These are phyloP conservation scores for Trochalopteron elliotii DNA, from an alignment of 2,113 vertebrate species.

Conservation along the genomic window DNA sequence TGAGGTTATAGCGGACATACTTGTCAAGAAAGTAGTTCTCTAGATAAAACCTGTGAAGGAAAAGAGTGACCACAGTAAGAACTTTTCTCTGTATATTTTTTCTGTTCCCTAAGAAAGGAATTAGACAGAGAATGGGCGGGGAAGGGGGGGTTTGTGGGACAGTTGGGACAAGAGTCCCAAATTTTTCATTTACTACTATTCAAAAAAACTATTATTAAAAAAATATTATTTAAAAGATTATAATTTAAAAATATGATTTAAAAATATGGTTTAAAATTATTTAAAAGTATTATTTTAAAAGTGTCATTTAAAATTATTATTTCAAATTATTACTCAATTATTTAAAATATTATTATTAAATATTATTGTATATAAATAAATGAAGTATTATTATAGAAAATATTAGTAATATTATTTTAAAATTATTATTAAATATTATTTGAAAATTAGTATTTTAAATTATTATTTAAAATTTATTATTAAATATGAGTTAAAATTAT, in stretches of 20 bases:
- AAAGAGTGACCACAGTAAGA: neutral
- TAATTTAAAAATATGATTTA: too few species aligned
- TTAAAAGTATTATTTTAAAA: neutral
- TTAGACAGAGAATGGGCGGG: neutral
- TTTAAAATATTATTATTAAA: too few species aligned
- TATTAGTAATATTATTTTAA: too few species aligned
- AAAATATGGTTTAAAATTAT: too few species aligned
- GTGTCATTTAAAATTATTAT: too few species aligned
- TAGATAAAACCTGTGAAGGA: conserved; percentile 75
- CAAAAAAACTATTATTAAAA: too few species aligned
- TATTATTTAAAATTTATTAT: neutral
- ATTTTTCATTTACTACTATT: neutral
- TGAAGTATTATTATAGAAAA: too few species aligned
- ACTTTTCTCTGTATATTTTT: neutral
- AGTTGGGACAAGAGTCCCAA: neutral
- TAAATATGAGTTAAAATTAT: neutral
- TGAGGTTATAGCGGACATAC: conserved; percentile 80
- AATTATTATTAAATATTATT: too few species aligned
- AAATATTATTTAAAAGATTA: neutral
- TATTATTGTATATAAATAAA: too few species aligned
- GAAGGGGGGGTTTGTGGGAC: neutral
- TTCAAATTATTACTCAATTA: too few species aligned
- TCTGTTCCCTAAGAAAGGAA: neutral
- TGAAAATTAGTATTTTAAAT: neutral
- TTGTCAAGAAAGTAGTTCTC: conserved; percentile 81